Evolutionary conservation across 1,140 invertebrate species (phyloP).

Genomic region (Nasonia vitripennis): DNA sequence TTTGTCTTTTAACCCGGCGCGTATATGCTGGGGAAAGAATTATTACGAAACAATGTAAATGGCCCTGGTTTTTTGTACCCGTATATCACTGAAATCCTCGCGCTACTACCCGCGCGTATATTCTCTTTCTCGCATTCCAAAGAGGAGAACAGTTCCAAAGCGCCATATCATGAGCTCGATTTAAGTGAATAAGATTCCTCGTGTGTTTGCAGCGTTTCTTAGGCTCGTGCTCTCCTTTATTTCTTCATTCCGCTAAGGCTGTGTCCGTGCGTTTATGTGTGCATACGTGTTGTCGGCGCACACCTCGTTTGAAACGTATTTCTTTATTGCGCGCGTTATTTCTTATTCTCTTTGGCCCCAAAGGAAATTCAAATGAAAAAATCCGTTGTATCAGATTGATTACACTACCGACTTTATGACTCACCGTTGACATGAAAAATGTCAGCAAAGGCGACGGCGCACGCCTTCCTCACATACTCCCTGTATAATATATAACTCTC

Average conservation of each 20-base stretch:
- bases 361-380: not conserved
- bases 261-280: not conserved
- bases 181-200: slow-evolving; percentile 43
- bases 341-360: not conserved
- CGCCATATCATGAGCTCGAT: slow-evolving; percentile 33
- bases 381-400: not conserved
- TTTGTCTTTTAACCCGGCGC: slow-evolving; percentile 15
- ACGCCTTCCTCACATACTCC: too few species aligned
- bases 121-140: slow-evolving; percentile 27
- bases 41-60: slow-evolving; percentile 48
- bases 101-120: not conserved
- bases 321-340: not conserved
- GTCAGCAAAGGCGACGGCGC: not conserved
- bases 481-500: too few species aligned
- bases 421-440: not conserved
- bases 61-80: slow-evolving; percentile 21
- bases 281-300: slow-evolving; percentile 1
- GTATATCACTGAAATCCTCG: slow-evolving; percentile 38
- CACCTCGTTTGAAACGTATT: not conserved
- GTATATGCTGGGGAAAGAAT: slow-evolving; percentile 31
- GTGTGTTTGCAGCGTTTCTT: slow-evolving; percentile 39
- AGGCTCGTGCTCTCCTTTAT: slow-evolving; percentile 12
- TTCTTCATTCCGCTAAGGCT: slow-evolving; percentile 14
- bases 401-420: too few species aligned
- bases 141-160: slow-evolving; percentile 29